Percentiles rank a stretch among this genome's conserved stretches.
Conservation (phyloP, 2,113 vertebrate genomes). For the Axis porcinus region DNA sequence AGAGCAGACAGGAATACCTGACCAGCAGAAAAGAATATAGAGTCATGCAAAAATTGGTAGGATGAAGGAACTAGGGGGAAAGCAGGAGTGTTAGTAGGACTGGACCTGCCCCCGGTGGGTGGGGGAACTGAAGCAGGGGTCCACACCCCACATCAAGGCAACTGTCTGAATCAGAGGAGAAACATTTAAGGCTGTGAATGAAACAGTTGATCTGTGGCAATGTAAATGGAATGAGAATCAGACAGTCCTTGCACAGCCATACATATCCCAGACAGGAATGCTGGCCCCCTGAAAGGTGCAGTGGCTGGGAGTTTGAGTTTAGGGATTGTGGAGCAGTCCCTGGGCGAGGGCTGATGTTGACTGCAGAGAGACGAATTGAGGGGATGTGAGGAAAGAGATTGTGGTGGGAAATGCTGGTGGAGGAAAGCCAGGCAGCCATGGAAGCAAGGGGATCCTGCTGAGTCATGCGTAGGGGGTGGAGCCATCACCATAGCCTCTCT, state of each 20-base stretch:
- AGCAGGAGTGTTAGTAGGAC: neutral
- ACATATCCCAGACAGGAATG: neutral
- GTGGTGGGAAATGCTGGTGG: neutral
- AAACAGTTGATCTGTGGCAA: neutral
- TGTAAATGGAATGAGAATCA: neutral
- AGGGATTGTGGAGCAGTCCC: neutral
- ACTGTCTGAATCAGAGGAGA: neutral
- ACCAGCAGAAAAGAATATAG: neutral
- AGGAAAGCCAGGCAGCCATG: neutral
- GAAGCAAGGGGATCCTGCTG: neutral
- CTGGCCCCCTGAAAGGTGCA: neutral
- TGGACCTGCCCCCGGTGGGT: neutral
- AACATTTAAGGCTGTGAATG: neutral
- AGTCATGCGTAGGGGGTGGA: neutral
- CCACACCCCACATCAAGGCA: neutral
- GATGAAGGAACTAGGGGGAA: neutral
- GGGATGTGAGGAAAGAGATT: neutral
- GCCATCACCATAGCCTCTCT: neutral
- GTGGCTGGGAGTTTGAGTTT: neutral
- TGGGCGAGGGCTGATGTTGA: neutral
- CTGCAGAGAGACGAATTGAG: neutral
- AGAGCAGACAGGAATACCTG: neutral
- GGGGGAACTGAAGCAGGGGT: neutral
- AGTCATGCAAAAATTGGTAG: neutral
- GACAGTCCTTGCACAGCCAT: neutral